phyloP scores from a whole-genome alignment of 2,888 invertebrate species.

The Altica lythri region DNA sequence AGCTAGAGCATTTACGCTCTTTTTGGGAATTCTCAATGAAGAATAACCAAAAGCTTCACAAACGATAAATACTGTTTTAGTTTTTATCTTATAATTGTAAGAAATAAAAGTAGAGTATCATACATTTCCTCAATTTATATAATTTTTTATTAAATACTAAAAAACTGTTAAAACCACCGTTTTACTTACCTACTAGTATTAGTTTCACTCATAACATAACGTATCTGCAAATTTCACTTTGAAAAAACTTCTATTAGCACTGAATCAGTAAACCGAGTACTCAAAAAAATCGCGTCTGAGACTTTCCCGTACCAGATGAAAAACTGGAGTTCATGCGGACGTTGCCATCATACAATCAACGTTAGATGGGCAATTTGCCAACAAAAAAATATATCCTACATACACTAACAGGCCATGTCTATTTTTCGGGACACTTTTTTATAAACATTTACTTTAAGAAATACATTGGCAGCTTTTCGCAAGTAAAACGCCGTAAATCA shows the following conservation, averaged over 20 bases:
- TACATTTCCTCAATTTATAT: too few relatives aligned
- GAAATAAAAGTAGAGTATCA: too few relatives aligned
- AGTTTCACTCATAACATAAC: slow-evolving; percentile 13
- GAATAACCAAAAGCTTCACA: too few relatives aligned
- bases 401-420: slow-evolving; percentile 31
- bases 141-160: too few relatives aligned
- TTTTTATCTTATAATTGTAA: too few relatives aligned
- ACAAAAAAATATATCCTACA: slow-evolving; percentile 39
- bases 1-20: too few relatives aligned
- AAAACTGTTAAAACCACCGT: neutral
- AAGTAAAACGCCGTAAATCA: neutral
- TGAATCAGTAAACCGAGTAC: slow-evolving; percentile 17
- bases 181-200: slow-evolving; percentile 7
- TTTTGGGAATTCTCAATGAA: too few relatives aligned
- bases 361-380: slow-evolving; percentile 34
- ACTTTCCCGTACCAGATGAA: slow-evolving; percentile 33
- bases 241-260: slow-evolving; percentile 11
- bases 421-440: slow-evolving; percentile 27
- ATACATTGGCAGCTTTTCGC: neutral
- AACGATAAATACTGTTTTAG: too few relatives aligned
- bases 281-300: slow-evolving; percentile 30
- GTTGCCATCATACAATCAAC: slow-evolving; percentile 33
- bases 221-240: neutral
- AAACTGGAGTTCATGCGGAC: slow-evolving; percentile 34
- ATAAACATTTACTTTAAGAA: slow-evolving; percentile 22